Base-by-base conservation (phyloP, 2,888 invertebrate species). In the Dermolepida albohirtum region DNA sequence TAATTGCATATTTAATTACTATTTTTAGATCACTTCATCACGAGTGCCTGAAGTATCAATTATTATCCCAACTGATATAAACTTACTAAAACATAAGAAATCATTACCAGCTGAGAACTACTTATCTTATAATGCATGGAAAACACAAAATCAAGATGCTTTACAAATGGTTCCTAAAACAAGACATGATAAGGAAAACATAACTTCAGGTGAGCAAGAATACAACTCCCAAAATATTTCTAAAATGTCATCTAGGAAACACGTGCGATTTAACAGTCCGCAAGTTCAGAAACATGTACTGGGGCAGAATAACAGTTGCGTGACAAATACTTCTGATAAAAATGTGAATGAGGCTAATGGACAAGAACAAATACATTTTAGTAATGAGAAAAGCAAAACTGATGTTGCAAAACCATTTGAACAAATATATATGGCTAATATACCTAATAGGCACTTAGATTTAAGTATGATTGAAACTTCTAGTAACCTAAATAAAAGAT, bases 371-470 rank as follows among this genome's bases (percentile, higher is more conserved):
- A 7, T 34, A 34, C 1, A 5, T 10, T 8, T 2, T 10, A 34
- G 6, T 34, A 72, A 65, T 66, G 64, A 71, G 64, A 43, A 73
- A 70, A 16, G 71, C 0, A 40, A 41, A 17, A 14, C 40, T 16
- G 22, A 12, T 10, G 27, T 66, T 47, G n/a, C 70, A 1, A 76
- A 76, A 68, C 77, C 75, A 43, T 82, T 83, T 74, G 78, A 81
- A 67, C 77, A 82, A 74, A 78, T 83, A 57, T 83, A 83, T 71
- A 78, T 82, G 79, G 80, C 81, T 10, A 83, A 82, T 71, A 76
- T 83, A 39, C 83, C 83, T 22, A 82, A 79, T 72, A 74, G 81
- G 64, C 76, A 80, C 47, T 73, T 83, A 63, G 83, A 83, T 75
- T 77, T 83, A 64, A 83, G 83, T 73, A 68, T 82, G 34, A 77